Base-by-base conservation (phyloP, 1,140 invertebrate genomes). In the Manduca sexta region DNA sequence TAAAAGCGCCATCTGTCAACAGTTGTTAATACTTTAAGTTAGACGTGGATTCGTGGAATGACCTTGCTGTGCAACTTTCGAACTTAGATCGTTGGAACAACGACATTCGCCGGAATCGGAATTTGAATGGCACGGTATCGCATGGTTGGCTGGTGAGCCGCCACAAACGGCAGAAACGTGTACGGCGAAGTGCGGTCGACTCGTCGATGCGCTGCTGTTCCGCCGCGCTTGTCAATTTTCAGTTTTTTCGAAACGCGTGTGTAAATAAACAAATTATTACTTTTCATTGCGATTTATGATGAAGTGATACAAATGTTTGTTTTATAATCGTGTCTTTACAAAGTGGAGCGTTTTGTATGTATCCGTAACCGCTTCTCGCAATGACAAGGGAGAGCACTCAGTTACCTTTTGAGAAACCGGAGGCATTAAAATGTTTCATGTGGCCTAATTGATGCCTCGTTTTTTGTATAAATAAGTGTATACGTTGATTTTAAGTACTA, bases 401-500 rank as follows among this genome's bases (percentile, higher is more conserved):
- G 76, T 82, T 84, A 74, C 79, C 75, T 81, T 81, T 81, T 80
- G 71, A 84, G 77, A 83, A 84, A 84, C 68, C 74, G 74, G 68
- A 83, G 79, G 81, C 77, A 80, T 76, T 83, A 81, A 81, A 84
- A 81, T 84, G 76, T 84, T 83, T 81, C 72, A 73, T 74, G 74
- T 74, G 74, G 74, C 70, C 68, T 81, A 78, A 80, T 77, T 75
- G 67, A 72, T 69, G 69, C 70, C 67, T 35, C 43, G 52, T 56
- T 56, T 61, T 57, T 66, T 69, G 48, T 63, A 57, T 69, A 65
- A 68, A 74, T 81, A 82, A 84, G 81, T 84, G 81, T 79, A 76
- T 77, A 69, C 64, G 58, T 81, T 75, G 65, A 66, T 58, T 72
- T 56, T 78, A 84, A 81, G 77, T 58, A 84, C 73, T 81, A 78